phyloP scores from a whole-genome alignment of 2,113 vertebrate genomes.

The Esox niger region DNA sequence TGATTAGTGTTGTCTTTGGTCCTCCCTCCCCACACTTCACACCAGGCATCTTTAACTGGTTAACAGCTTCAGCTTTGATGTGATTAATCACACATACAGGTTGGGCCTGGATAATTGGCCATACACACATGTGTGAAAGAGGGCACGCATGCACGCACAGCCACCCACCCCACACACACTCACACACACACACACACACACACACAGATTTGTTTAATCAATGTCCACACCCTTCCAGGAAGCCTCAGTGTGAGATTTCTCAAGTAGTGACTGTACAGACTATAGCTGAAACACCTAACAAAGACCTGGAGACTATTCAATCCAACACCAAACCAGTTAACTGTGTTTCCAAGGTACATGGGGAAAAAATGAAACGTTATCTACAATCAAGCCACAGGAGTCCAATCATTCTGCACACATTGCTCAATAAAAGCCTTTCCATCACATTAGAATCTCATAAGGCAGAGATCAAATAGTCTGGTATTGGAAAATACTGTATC shows the following conservation, averaged over 20 bases:
- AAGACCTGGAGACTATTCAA: neutral
- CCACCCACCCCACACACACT: no score
- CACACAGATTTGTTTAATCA: conserved; percentile 32
- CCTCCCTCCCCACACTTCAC: conserved; percentile 11
- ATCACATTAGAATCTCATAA: conserved; percentile 15
- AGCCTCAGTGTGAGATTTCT: conserved; percentile 19
- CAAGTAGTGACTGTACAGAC: conserved; percentile 22
- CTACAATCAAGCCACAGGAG: neutral
- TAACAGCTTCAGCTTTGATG: conserved; percentile 41
- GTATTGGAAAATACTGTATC: conserved; percentile 41
- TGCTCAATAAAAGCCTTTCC: conserved; percentile 29
- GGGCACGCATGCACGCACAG: no score
- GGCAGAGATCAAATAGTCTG: conserved; percentile 32
- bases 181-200: no score
- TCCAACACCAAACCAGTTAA: neutral
- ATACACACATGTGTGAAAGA: no score
- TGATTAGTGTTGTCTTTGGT: neutral
- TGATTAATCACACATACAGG: conserved; percentile 21
- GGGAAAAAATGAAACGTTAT: no score
- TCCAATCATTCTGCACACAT: neutral
- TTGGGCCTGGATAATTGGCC: conserved; percentile 39
- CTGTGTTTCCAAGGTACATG: no score
- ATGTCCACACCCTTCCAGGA: conserved; percentile 46
- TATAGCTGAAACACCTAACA: conserved; percentile 18
- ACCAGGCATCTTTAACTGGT: conserved; percentile 7